Evolutionary conservation across 64 coral and sea anemone genomes (phyloP), one percentile per base, ranked within the genome.

Genomic region (Astreopora myriophthalma): DNA sequence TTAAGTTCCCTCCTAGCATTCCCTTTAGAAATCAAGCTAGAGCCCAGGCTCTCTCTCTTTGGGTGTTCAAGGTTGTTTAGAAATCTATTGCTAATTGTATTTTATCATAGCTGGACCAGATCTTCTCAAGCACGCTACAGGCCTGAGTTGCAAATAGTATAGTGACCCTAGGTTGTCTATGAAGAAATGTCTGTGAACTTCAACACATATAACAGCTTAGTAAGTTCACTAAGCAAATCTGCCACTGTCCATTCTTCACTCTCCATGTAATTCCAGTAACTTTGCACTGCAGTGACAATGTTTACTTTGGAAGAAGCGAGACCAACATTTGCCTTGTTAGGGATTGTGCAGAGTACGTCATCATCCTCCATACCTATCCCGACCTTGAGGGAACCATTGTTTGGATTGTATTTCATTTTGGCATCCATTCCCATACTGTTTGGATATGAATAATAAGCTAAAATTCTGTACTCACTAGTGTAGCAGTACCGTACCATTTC

Each of bases 231-330:
- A 23, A 88, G 49, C 69, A 88, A 70, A 6, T 88, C 69, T 25
- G 70, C 26, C 3, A 88, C 86, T 88, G 70, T 61, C 86, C 86
- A 88, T 88, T 75, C 70, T 88, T 88, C 86, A 62, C 29, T 34
- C 5, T 75, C 14, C 86, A 88, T 88, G 31, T 57, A 88, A 58
- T 31, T 75, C 86, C 69, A 88, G 86, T 88, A 88, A 5, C 32
- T 88, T 88, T 88, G 23, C 26, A 88, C 32, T 33, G 86, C 86
- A 75, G 22, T 73, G 69, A 9, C 58, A 2, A 75, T 36, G 42
- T 60, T 42, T 57, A 7, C 32, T 25, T 49, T 11, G 57, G 69
- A 88, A 38, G 86, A 75, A 75, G 70, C 66, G 60, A 88, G 19
- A 75, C 74, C 39, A 22, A 88, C 23, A 31, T 88, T 40, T 75